Evolutionary conservation across 2,113 vertebrate species (phyloP), one percentile per base, ranked within the genome.

Genomic region (Paramormyrops kingsleyae): DNA sequence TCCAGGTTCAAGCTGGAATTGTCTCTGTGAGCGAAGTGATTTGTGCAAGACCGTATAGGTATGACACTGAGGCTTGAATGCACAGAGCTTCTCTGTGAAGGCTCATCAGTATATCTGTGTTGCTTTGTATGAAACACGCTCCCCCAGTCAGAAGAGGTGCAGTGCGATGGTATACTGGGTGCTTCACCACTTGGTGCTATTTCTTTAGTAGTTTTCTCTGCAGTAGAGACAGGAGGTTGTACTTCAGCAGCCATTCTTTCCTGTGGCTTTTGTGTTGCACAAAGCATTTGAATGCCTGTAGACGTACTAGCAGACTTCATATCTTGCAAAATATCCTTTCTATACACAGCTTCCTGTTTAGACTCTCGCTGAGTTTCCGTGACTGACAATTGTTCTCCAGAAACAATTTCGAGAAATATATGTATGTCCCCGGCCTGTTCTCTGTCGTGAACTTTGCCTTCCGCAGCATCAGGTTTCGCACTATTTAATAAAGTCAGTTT

Each of bases 381-480:
- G 42, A 95, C 93, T 17, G 95, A 95, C 59, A 96, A 88, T 92
- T 96, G 95, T 90, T 96, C 95, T 1, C 96, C 95, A 50, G 96
- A 96, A 91, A 96, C 96, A 50, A 96, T 94, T 89, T 96, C 94
- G 50, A 96, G 92, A 88, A 95, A 95, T 83, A 96, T 96, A 90
- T 96, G 96, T 39, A 96, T 94, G 66, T 96, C 95, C 87, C 94
- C 93, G 13, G 95, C 96, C 62, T 88, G 52, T 44, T 66, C 53
- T n/a, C 93, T 94, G 24, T 95, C 92, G 47, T 95, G 95, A 92
- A 95, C 95, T 39, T 94, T 94, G 4, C 94, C 95, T 83, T 94
- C 94, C 89, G 91, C 90, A 27, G 92, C 62, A 19, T 92, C 56
- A 35, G 93, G 93, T 44, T 87, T 88, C 19, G 90, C 90, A 49